A percentile compares a stretch with the other conserved stretches of the same genome.
Evolutionary conservation across 2,797 vertebrate genomes (phyloP).

Genomic region (Enteromius afrohamiltoni): DNA sequence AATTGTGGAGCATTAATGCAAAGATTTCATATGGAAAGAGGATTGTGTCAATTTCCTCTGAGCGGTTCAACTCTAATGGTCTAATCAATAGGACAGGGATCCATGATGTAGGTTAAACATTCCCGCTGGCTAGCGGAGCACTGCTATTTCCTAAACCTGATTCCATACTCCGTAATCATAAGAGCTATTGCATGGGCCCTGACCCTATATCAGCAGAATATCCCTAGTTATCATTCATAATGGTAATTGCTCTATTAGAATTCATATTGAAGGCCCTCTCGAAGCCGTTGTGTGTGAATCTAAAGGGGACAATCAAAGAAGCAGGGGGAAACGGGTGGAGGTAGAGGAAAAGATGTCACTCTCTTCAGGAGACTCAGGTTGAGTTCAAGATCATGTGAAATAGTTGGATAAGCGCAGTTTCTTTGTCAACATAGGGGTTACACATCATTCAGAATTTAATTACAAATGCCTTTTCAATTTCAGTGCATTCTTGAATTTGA

Average conservation of each 20-base stretch:
- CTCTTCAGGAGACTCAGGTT: background rate
- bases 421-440: background rate
- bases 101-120: constrained; percentile 44
- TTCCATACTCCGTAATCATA: constrained; percentile 38
- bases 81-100: constrained; percentile 53
- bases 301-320: constrained; percentile 30
- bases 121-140: constrained; percentile 29
- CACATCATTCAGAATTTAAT: background rate
- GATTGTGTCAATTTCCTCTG: constrained; percentile 48
- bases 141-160: constrained; percentile 33
- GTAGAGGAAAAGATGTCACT: background rate
- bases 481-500: background rate
- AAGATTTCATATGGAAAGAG: constrained; percentile 42
- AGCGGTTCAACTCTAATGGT: constrained; percentile 49
- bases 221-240: constrained; percentile 48
- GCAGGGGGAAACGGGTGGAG: background rate
- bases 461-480: background rate
- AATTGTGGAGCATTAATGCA: constrained; percentile 40
- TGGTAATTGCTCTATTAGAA: constrained; percentile 50
- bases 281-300: constrained; percentile 36
- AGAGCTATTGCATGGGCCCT: constrained; percentile 31
- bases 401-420: background rate
- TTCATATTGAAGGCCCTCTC: constrained; percentile 31
- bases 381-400: constrained; percentile 7
- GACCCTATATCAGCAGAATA: constrained; percentile 39